These are phyloP conservation scores for Picathartes gymnocephalus DNA, from an alignment of 2,113 vertebrate species.

Conservation along the genomic window DNA sequence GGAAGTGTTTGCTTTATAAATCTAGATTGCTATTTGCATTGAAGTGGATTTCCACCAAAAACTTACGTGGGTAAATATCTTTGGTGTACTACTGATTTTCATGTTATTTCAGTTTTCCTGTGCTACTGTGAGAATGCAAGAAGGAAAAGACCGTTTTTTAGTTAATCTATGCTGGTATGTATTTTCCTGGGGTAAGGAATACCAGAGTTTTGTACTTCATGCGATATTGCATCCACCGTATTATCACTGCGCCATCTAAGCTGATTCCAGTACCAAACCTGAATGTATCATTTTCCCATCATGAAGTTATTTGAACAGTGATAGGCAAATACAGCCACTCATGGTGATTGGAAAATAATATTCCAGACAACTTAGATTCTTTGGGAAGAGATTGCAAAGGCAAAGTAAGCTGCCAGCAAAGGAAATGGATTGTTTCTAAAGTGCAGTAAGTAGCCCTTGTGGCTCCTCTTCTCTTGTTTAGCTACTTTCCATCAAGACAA, in stretches of 20 bases:
- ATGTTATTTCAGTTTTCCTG: not conserved
- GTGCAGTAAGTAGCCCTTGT: not conserved
- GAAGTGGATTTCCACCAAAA: not conserved
- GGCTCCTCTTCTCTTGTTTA: not conserved
- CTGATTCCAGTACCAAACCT: not conserved
- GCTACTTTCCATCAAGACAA: not conserved
- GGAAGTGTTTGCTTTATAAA: not conserved
- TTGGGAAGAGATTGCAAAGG: not conserved
- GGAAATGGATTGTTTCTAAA: not conserved
- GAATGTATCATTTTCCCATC: not conserved
- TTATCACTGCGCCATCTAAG: not conserved
- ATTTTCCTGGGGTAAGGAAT: not conserved
- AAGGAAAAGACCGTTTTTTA: not conserved
- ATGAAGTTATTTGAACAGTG: not conserved
- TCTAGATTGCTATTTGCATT: not conserved
- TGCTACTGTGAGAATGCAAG: not conserved
- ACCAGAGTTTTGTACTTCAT: not conserved
- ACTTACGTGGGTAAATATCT: not conserved
- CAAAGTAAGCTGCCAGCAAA: not conserved
- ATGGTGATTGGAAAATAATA: not conserved
- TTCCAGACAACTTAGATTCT: not conserved
- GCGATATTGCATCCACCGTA: not conserved
- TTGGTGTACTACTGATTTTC: not conserved
- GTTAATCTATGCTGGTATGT: not conserved
- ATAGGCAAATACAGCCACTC: not conserved